Conservation (phyloP, 2,113 vertebrate species). For the Microcebus tavaratra region DNA sequence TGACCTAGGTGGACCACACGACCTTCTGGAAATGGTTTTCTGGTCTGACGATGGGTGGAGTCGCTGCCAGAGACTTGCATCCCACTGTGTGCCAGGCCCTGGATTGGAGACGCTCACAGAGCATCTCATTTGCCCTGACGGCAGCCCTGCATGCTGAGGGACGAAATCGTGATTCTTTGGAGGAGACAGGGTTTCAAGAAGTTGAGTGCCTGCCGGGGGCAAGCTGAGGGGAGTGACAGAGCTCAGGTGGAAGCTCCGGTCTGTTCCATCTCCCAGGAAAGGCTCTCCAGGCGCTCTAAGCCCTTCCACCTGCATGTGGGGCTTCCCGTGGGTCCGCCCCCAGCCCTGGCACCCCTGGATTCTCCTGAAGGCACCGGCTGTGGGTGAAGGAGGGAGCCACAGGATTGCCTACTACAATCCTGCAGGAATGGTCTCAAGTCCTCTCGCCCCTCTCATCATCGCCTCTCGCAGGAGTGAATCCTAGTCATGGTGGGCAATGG, state of each 20-base stretch:
- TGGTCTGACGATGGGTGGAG: not conserved
- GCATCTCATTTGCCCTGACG: not conserved
- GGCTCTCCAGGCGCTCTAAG: not conserved
- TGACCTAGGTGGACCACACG: too few relatives aligned
- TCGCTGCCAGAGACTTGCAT: not conserved
- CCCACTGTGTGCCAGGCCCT: not conserved
- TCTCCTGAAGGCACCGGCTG: not conserved
- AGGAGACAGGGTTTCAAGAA: not conserved
- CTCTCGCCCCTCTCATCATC: too few relatives aligned
- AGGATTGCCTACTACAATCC: not conserved
- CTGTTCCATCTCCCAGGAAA: not conserved
- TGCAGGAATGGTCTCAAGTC: not conserved
- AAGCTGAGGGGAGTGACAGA: fast-evolving
- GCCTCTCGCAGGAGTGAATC: not conserved
- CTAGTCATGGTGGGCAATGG: not conserved
- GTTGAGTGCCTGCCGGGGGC: not conserved
- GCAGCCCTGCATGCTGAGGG: not conserved
- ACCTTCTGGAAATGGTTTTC: not conserved
- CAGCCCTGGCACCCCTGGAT: not conserved
- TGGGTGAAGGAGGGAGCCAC: not conserved
- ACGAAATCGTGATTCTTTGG: not conserved
- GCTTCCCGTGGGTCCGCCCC: not conserved
- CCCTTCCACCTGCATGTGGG: too few relatives aligned
- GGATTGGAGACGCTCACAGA: not conserved
- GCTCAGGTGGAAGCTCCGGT: not conserved